Conservation (phyloP, 2,797 vertebrate species). For the Pelodytes ibericus region DNA sequence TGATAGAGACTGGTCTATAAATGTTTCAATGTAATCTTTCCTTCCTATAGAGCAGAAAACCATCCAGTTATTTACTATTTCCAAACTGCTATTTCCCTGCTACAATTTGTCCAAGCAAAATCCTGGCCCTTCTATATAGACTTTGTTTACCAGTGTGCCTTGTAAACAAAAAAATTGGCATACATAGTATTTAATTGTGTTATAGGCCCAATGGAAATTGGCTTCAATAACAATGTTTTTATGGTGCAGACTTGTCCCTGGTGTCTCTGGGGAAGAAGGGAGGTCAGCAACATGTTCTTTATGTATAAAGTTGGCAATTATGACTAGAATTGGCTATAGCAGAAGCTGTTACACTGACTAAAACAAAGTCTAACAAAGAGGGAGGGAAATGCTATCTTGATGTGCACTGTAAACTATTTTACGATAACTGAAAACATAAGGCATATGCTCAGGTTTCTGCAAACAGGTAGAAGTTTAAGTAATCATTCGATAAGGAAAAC, state of each 20-base stretch:
- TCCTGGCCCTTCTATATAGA: conserved; percentile 23
- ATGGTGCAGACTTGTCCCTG: conserved; percentile 14
- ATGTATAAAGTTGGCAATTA: conserved; percentile 36
- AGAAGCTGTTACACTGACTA: conserved; percentile 31
- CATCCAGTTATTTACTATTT: conserved; percentile 26
- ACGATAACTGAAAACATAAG: conserved; percentile 13
- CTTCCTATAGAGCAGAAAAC: not conserved
- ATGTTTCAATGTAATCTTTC: conserved; percentile 8
- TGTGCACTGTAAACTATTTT: conserved; percentile 28
- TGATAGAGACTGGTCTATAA: not conserved
- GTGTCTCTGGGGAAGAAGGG: conserved; percentile 26
- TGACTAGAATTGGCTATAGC: conserved; percentile 32
- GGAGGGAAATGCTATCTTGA: conserved; percentile 22
- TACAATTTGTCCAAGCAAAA: conserved; percentile 26
- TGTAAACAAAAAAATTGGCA: conserved; percentile 32
- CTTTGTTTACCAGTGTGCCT: conserved; percentile 10
- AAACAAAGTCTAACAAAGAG: conserved; percentile 37
- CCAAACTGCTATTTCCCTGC: conserved; percentile 28
- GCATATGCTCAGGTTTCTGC: not conserved
- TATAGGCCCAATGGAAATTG: conserved; percentile 34
- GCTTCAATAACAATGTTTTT: conserved; percentile 30
- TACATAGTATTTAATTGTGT: conserved; percentile 19
- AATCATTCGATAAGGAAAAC: too few species aligned
- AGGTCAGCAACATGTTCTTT: conserved; percentile 33
- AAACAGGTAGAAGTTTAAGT: too few species aligned